Evolutionary conservation across 2,888 invertebrate species (phyloP), one percentile per base, ranked within the genome.

Genomic region (Diploptera punctata): DNA sequence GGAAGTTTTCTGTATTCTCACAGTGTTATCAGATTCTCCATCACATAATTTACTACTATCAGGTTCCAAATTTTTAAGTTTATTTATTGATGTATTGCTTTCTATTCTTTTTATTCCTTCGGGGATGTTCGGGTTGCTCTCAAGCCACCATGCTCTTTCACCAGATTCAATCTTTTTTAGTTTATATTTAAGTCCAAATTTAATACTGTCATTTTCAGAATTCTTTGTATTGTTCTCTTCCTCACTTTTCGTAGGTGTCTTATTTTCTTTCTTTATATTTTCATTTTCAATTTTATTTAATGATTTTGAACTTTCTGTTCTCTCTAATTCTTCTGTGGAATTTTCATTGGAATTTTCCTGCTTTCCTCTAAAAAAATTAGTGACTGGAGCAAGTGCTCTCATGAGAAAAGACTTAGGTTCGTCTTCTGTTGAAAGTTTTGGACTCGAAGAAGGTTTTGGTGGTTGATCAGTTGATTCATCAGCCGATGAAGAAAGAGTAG

Each of bases 351-450:
- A 73, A 47, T 61, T 73, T n/a, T 89, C 88, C 69, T 85, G 84
- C 79, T 88, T 87, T 88, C 74, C 86, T 86, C 54, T 91, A 79
- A 93, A 93, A 75, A 92, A 86, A 83, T 89, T 91, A 21, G 92
- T 91, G 5, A 93, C 91, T 0, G 92, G 92, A 62, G 91, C 92
- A 77, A 93, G 82, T 57, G 92, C 91, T 79, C 92, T 83, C 83
- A 91, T 89, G 67, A 93, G 83, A 80, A 91, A 91, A 29, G 90
- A 90, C 81, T 91, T 91, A 0, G 91, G 90, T 78, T 91, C 90
- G 79, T 90, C 90, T 1, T 82, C 82, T 78, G 88, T 88, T 72
- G 85, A 84, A 76, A 82, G 83, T 76, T 83, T 84, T 16, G 85
- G 83, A 77, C 81, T 82, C 3, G 84, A 82, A 1, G 88, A 87